These are phyloP conservation scores for Lobophora halterata DNA, from an alignment of 2,888 invertebrate genomes.

Conservation along the genomic window DNA sequence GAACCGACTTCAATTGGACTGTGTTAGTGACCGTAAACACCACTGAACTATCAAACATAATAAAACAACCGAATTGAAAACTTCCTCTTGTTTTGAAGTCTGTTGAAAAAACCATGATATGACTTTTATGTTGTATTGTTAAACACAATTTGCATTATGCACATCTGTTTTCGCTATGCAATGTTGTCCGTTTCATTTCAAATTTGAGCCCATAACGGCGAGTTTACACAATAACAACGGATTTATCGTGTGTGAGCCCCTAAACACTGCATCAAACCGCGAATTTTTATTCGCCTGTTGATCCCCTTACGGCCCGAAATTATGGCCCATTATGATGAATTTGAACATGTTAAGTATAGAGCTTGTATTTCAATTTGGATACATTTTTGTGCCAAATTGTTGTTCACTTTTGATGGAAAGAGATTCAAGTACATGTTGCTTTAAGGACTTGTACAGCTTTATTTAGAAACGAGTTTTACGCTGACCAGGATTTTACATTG, in stretches of 20 bases:
- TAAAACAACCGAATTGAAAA: too few relatives aligned
- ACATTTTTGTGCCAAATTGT: conserved; percentile 27
- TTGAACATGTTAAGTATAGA: conserved; percentile 24
- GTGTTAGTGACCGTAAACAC: too few relatives aligned
- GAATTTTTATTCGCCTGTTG: conserved; percentile 71
- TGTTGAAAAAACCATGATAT: too few relatives aligned
- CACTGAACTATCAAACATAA: too few relatives aligned
- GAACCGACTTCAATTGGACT: too few relatives aligned
- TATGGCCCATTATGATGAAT: conserved; percentile 32
- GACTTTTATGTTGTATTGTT: too few relatives aligned
- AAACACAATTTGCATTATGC: conserved; percentile 2
- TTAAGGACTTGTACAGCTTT: too few relatives aligned
- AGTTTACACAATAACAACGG: conserved; percentile 25
- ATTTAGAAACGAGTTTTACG: too few relatives aligned
- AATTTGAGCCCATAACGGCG: conserved; percentile 20
- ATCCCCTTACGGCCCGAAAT: conserved; percentile 48
- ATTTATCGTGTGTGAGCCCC: conserved; percentile 30
- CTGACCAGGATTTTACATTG: too few relatives aligned
- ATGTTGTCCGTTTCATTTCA: not conserved
- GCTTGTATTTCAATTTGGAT: conserved; percentile 24
- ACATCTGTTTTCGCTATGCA: conserved; percentile 10
- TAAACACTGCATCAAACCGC: conserved; percentile 33
- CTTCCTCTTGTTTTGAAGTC: too few relatives aligned
- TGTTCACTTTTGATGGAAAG: too few relatives aligned
- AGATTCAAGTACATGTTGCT: too few relatives aligned